A percentile compares a stretch with the other conserved stretches of the same genome.
phyloP scores from a whole-genome alignment of 2,797 vertebrate genomes.

The Buphagus erythrorhynchus region DNA sequence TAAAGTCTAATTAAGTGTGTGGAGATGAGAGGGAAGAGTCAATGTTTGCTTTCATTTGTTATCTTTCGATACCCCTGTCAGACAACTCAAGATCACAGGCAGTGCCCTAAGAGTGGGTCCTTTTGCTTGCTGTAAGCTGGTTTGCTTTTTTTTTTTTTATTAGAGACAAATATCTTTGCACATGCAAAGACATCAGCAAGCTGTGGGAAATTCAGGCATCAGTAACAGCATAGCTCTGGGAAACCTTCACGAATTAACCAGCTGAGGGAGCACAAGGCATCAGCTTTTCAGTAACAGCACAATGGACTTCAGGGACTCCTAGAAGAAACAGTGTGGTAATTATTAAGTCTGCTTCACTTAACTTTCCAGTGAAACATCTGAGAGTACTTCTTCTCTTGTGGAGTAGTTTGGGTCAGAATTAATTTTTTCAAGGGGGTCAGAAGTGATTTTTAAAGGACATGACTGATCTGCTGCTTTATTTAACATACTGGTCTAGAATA shows the following conservation, averaged over 20 bases:
- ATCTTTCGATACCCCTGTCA: not conserved
- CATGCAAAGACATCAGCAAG: not conserved
- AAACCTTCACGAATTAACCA: constrained; percentile 2
- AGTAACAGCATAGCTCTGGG: not conserved
- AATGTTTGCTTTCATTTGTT: not conserved
- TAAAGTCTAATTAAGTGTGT: not conserved
- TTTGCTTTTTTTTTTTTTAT: not conserved
- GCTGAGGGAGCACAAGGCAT: constrained; percentile 43
- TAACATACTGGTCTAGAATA: not conserved
- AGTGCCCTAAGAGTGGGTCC: not conserved
- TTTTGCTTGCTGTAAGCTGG: not conserved
- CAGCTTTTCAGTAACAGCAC: fast-evolving
- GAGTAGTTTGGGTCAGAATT: not conserved
- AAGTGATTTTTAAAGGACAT: not conserved
- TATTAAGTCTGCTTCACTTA: not conserved
- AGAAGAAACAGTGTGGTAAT: not conserved
- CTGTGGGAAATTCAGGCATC: not conserved
- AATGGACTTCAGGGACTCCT: not conserved
- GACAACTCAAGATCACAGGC: not conserved
- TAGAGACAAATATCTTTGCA: not conserved
- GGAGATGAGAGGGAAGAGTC: not conserved
- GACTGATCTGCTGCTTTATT: not conserved
- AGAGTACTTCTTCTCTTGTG: not conserved
- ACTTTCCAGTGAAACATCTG: not conserved
- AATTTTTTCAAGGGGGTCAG: not conserved